Percentiles rank a stretch among this genome's conserved stretches.
These are phyloP conservation scores for Bombus haemorrhoidalis DNA, from an alignment of 1,140 invertebrate genomes.

Conservation along the genomic window DNA sequence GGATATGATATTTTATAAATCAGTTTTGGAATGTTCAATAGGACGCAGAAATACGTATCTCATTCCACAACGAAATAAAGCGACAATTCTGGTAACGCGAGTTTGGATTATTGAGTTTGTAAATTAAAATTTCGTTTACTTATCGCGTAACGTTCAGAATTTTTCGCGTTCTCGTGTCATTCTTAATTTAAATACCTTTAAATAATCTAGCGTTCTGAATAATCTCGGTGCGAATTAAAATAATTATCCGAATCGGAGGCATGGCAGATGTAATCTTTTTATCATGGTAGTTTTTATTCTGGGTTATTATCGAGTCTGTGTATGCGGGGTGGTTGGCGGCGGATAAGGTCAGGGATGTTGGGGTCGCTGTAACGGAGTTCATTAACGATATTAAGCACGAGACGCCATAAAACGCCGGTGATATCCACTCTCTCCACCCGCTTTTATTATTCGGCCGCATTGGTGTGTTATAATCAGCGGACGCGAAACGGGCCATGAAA, in stretches of 20 bases:
- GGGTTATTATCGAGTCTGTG: constrained; percentile 44
- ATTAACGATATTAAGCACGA: constrained; percentile 65
- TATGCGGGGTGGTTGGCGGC: constrained; percentile 14
- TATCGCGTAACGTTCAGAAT: too few relatives aligned
- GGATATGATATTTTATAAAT: too few relatives aligned
- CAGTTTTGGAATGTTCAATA: too few relatives aligned
- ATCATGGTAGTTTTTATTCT: constrained; percentile 16
- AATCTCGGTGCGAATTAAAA: constrained; percentile 9
- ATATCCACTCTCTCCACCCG: neutral
- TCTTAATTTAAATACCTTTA: neutral
- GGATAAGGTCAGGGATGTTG: constrained; percentile 59
- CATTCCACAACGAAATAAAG: too few relatives aligned
- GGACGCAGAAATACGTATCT: too few relatives aligned
- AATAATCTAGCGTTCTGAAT: neutral
- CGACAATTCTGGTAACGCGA: too few relatives aligned
- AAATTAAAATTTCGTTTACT: too few relatives aligned
- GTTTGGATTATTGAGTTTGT: too few relatives aligned
- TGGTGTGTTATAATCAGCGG: neutral
- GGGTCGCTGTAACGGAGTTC: constrained; percentile 54
- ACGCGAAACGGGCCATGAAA: too few relatives aligned
- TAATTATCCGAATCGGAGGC: neutral
- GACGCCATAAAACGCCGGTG: constrained; percentile 39
- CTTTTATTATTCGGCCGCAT: constrained; percentile 46
- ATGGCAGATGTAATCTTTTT: constrained; percentile 47
- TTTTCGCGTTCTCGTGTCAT: neutral